A percentile compares a stretch with the other conserved stretches of the same genome.
These are phyloP conservation scores for Papilio glaucus DNA, from an alignment of 1,140 invertebrate genomes.

Conservation along the genomic window DNA sequence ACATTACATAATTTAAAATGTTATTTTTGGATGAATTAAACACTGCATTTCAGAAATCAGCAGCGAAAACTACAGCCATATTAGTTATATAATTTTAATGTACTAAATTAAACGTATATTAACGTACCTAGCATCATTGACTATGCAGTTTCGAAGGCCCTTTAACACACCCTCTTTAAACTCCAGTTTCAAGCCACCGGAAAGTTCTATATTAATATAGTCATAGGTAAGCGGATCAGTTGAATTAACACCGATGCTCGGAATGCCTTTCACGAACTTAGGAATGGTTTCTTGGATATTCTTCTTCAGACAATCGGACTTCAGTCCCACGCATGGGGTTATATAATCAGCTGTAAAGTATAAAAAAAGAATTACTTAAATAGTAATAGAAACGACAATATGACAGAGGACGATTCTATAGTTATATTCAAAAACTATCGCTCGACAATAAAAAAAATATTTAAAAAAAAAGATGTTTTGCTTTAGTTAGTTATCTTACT, in stretches of 20 bases:
- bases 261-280: conserved; percentile 61
- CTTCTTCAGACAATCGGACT: conserved; percentile 61
- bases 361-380: too few relatives aligned
- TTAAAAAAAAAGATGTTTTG: too few relatives aligned
- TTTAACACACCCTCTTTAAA: conserved; percentile 54
- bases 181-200: conserved; percentile 61
- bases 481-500: too few relatives aligned
- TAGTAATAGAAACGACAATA: too few relatives aligned
- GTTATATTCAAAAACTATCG: too few relatives aligned
- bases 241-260: conserved; percentile 54
- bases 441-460: too few relatives aligned
- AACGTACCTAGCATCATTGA: conserved; percentile 61
- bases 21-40: too few relatives aligned
- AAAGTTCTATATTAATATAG: conserved; percentile 48
- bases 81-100: too few relatives aligned
- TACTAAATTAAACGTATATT: not conserved
- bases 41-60: too few relatives aligned
- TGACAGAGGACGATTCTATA: too few relatives aligned
- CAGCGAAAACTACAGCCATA: too few relatives aligned
- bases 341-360: conserved; percentile 39
- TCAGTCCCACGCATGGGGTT: conserved; percentile 56
- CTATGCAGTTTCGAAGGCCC: conserved; percentile 61
- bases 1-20: too few relatives aligned
- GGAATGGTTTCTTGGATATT: conserved; percentile 62
- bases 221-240: conserved; percentile 56